phyloP scores from a whole-genome alignment of 1,140 invertebrate genomes.

The Drosophila carrolli region DNA sequence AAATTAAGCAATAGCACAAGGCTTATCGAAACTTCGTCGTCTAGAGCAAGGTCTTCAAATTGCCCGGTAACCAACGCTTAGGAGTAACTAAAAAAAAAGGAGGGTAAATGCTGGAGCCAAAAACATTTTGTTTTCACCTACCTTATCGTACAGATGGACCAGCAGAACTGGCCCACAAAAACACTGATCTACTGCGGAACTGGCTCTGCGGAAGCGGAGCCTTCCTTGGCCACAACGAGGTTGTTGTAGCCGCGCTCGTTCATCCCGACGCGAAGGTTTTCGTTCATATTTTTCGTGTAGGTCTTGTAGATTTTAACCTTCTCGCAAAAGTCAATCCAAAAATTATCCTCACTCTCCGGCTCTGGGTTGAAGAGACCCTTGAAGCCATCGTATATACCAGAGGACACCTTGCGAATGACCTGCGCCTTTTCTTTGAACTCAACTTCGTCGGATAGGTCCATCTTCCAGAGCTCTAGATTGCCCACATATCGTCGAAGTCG shows the following conservation, averaged over 20 bases:
- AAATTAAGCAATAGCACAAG: slow-evolving; percentile 30
- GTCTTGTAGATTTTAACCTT: slow-evolving; percentile 86
- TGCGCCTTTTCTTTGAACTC: slow-evolving; percentile 88
- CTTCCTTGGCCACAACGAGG: slow-evolving; percentile 48
- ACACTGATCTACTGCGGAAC: slow-evolving; percentile 8
- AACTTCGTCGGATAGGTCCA: slow-evolving; percentile 87
- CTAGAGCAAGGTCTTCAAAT: slow-evolving; percentile 2
- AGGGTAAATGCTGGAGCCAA: background rate
- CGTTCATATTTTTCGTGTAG: slow-evolving; percentile 86
- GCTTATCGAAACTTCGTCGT: slow-evolving; percentile 11
- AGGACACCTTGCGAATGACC: slow-evolving; percentile 88
- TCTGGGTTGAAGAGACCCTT: slow-evolving; percentile 83
- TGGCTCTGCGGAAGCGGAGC: background rate
- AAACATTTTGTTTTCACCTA: background rate
- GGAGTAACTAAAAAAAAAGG: slow-evolving; percentile 19
- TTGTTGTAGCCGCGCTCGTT: slow-evolving; percentile 75
- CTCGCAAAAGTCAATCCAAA: slow-evolving; percentile 87
- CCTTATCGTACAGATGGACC: slow-evolving; percentile 12
- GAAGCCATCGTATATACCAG: slow-evolving; percentile 87
- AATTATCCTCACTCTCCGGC: slow-evolving; percentile 79
- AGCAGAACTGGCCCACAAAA: slow-evolving; percentile 5
- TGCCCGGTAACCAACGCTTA: slow-evolving; percentile 25
- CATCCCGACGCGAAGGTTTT: slow-evolving; percentile 86
- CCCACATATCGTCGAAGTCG: slow-evolving; percentile 90
- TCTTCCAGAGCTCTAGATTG: slow-evolving; percentile 89